These are phyloP conservation scores for Tachuris rubrigastra DNA, from an alignment of 2,113 vertebrate genomes.

Conservation along the genomic window DNA sequence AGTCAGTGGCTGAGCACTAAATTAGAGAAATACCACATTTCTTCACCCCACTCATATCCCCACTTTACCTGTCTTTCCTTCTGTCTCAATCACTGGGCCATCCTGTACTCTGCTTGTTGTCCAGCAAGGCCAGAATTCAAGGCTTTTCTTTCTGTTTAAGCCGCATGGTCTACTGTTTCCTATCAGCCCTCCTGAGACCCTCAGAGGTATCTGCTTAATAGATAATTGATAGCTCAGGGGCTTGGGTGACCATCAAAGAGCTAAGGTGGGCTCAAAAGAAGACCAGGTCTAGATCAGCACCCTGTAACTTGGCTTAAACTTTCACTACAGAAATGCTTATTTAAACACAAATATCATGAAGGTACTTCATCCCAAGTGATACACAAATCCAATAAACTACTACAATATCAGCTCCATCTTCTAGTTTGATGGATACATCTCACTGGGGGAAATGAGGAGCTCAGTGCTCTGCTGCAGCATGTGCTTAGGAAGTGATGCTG, in stretches of 20 bases:
- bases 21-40: neutral
- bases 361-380: neutral
- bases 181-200: neutral
- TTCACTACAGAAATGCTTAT: neutral
- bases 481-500: accelerated
- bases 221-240: neutral
- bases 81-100: neutral
- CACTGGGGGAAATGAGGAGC: neutral
- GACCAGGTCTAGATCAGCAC: neutral
- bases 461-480: neutral
- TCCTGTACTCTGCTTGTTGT: neutral
- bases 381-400: neutral
- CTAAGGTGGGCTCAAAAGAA: neutral
- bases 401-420: neutral
- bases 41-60: neutral
- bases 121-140: neutral
- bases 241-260: neutral
- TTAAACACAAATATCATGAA: neutral
- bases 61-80: neutral
- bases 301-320: neutral
- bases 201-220: neutral
- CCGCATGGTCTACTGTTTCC: neutral
- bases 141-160: neutral
- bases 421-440: accelerated
- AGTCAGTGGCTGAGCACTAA: neutral